Evolutionary conservation across 1,140 invertebrate species (phyloP).

Genomic region (Oncopeltus fasciatus): DNA sequence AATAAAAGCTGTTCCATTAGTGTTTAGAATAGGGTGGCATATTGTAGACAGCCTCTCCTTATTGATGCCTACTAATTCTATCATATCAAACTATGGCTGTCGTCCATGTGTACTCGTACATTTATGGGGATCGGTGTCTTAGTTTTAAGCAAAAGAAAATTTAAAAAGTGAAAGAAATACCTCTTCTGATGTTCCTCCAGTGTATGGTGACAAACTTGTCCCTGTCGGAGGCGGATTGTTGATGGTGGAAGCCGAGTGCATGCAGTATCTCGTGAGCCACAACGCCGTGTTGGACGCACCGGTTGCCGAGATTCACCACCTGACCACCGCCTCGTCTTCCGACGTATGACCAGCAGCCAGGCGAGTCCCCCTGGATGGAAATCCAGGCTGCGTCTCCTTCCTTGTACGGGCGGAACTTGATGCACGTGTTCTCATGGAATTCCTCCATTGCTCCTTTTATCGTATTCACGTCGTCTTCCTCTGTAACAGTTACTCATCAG

Average conservation of each 20-base stretch:
- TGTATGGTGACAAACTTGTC: conserved; percentile 46
- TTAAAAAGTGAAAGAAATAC: too few species aligned
- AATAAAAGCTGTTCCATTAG: too few species aligned
- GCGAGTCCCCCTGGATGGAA: conserved; percentile 27
- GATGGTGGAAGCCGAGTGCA: conserved; percentile 49
- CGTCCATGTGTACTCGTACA: too few species aligned
- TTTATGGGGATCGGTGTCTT: too few species aligned
- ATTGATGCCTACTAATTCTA: too few species aligned
- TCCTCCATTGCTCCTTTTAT: conserved; percentile 37
- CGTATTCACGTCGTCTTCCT: conserved; percentile 31
- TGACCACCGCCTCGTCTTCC: conserved; percentile 41
- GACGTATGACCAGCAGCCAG: conserved; percentile 40
- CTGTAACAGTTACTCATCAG: conserved; percentile 28
- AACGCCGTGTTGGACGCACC: conserved; percentile 41
- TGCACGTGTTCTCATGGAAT: conserved; percentile 40
- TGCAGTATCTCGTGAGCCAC: conserved; percentile 50
- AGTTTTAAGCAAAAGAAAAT: too few species aligned
- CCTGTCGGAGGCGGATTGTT: conserved; percentile 48
- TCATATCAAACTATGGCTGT: too few species aligned
- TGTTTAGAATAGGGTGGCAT: too few species aligned
- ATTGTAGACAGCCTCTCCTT: too few species aligned
- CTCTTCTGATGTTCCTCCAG: conserved; percentile 43
- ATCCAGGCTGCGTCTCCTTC: conserved; percentile 41
- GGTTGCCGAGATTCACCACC: conserved; percentile 38
- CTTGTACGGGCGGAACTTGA: conserved; percentile 40